These are phyloP conservation scores for Phenganax stokvisi DNA, from an alignment of 92 coral and sea anemone genomes.

Conservation along the genomic window DNA sequence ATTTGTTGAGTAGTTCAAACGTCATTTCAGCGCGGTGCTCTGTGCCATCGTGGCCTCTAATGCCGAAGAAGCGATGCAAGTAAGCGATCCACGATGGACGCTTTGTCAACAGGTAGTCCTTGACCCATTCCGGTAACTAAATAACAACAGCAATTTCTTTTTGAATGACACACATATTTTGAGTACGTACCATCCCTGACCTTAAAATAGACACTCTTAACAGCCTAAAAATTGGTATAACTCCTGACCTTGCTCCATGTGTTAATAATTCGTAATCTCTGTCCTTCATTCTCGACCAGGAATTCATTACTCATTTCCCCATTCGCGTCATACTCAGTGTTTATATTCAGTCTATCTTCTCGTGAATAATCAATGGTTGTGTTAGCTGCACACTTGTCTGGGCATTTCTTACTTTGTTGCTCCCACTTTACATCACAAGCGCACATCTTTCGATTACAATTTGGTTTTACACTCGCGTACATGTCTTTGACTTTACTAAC, in stretches of 20 bases:
- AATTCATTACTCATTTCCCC: not conserved
- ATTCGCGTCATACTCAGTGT: not conserved
- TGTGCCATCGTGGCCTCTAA: constrained; percentile 21
- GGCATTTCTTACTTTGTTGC: constrained; percentile 6
- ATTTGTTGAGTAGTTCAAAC: constrained; percentile 43
- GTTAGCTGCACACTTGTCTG: not conserved
- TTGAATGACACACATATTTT: not conserved
- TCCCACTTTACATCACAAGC: constrained; percentile 11
- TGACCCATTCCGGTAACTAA: constrained; percentile 52
- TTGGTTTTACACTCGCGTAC: not conserved
- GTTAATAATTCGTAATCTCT: constrained; percentile 8
- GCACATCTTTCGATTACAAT: constrained; percentile 1
- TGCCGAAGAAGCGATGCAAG: constrained; percentile 52
- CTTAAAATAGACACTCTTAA: not conserved
- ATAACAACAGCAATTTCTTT: not conserved
- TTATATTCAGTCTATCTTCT: not conserved
- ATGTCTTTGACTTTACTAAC: not conserved
- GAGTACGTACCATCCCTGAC: too few relatives aligned
- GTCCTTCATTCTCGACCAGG: constrained; percentile 15
- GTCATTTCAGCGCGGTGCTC: constrained; percentile 32
- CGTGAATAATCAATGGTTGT: constrained; percentile 6
- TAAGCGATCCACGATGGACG: constrained; percentile 51
- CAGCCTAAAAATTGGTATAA: not conserved
- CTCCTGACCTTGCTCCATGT: constrained; percentile 27
- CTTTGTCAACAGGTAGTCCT: constrained; percentile 20